Percentiles rank a stretch among this genome's conserved stretches.
These are phyloP conservation scores for Balaenoptera acutorostrata DNA, from an alignment of 2,113 vertebrate species.

Conservation along the genomic window DNA sequence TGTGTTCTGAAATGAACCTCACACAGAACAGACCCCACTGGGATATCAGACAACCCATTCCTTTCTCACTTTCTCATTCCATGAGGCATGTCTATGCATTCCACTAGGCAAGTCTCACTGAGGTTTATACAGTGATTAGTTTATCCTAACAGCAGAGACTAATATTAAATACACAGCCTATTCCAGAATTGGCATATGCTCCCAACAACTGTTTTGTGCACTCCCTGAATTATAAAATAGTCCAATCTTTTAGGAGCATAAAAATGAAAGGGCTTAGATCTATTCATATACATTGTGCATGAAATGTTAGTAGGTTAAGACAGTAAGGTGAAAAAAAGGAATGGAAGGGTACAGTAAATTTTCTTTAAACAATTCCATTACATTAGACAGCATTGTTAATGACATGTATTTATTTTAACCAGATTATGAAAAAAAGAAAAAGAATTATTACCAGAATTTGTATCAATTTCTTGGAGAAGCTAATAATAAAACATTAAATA, in stretches of 20 bases:
- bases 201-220: neutral
- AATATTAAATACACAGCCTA: neutral
- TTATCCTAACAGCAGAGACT: neutral
- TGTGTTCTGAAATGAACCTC: neutral
- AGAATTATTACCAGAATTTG: conserved; percentile 40
- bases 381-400: neutral
- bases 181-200: neutral
- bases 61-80: neutral
- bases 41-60: neutral
- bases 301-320: conserved; percentile 29
- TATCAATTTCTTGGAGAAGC: conserved; percentile 47
- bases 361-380: conserved; percentile 35
- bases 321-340: conserved; percentile 5
- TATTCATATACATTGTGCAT: conserved; percentile 1
- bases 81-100: neutral
- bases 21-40: neutral
- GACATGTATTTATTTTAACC: conserved; percentile 22
- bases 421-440: conserved; percentile 9
- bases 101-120: neutral
- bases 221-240: conserved; percentile 32
- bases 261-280: conserved; percentile 15
- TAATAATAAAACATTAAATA: conserved; percentile 63
- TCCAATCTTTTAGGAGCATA: neutral
- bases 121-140: neutral
- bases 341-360: neutral